Evolutionary conservation across 2,888 invertebrate genomes (phyloP), one percentile per base, ranked within the genome.

Genomic region (Elysia crispata): DNA sequence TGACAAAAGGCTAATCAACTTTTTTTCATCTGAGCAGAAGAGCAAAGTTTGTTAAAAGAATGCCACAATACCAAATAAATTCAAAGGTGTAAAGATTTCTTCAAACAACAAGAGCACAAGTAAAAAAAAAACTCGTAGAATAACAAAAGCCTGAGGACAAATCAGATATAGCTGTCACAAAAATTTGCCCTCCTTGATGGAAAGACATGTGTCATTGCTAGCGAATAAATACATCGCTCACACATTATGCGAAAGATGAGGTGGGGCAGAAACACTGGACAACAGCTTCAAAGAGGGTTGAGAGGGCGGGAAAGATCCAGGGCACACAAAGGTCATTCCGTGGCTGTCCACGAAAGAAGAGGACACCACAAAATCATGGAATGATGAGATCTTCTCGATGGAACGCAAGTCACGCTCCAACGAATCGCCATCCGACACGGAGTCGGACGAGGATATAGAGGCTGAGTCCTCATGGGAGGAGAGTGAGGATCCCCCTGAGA

Each of bases 321-420:
- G 76, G 70, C 67, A 73, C 69, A 0, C 76, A 81, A 8, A 41
- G 62, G 60, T 69, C 76, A n/a, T 73, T 76, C 18, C 23, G 73
- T 23, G 76, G 33, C 25, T 49, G 62, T 60, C 54, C 18, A 72
- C 62, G 69, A 79, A 80, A 67, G 75, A 74, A 15, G 83, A 83
- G 69, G 81, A 77, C 31, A 73, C 79, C 8, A 83, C 81, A 49
- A 80, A 80, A 64, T 80, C 76, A 20, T 72, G 76, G 60, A 80
- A 80, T n/a, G 80, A 80, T 25, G 80, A 80, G 25, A 80, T 80
- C 33, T 80, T 80, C 60, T 80, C 76, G 11, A 80, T 73, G 15
- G 88, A 89, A 50, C 86, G 84, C n/a, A 89, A 70, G 75, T 89
- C 89, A 67, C 85, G 80, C 73, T 89, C 87, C 31, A 88, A 78